A percentile compares a stretch with the other conserved stretches of the same genome.
Conservation (phyloP, 2,888 invertebrate species). For the Heliothis peltigera region DNA sequence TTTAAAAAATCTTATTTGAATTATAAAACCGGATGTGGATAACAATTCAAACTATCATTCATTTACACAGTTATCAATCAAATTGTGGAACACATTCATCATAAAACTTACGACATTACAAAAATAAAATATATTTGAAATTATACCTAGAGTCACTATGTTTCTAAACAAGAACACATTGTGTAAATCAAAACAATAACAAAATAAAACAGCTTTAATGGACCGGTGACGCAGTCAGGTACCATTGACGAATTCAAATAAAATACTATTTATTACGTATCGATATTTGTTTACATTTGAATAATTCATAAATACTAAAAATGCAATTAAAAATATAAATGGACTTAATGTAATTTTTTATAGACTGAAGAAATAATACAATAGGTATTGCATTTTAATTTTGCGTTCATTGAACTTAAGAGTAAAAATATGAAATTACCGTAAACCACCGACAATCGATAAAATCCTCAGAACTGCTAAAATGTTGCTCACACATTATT, state of each 20-base stretch:
- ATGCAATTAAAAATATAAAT: too few species aligned
- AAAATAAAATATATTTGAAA: not conserved
- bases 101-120: not conserved
- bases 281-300: not conserved
- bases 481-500: slow-evolving; percentile 26
- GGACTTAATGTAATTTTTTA: too few species aligned
- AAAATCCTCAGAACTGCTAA: slow-evolving; percentile 17
- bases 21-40: slow-evolving; percentile 17
- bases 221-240: slow-evolving; percentile 3
- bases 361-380: not conserved
- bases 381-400: not conserved
- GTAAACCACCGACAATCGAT: slow-evolving; percentile 43
- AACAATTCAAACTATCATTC: slow-evolving; percentile 13
- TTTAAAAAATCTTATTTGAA: slow-evolving; percentile 3
- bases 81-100: not conserved
- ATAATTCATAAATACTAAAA: too few species aligned
- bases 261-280: not conserved
- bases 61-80: slow-evolving; percentile 11
- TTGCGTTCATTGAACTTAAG: slow-evolving; percentile 33
- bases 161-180: slow-evolving; percentile 3
- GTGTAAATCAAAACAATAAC: slow-evolving; percentile 36
- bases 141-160: not conserved
- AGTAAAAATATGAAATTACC: slow-evolving; percentile 48
- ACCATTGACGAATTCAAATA: slow-evolving; percentile 2
- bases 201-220: slow-evolving; percentile 9